Evolutionary conservation across 2,113 vertebrate species (phyloP).

Genomic region (Euleptes europaea): DNA sequence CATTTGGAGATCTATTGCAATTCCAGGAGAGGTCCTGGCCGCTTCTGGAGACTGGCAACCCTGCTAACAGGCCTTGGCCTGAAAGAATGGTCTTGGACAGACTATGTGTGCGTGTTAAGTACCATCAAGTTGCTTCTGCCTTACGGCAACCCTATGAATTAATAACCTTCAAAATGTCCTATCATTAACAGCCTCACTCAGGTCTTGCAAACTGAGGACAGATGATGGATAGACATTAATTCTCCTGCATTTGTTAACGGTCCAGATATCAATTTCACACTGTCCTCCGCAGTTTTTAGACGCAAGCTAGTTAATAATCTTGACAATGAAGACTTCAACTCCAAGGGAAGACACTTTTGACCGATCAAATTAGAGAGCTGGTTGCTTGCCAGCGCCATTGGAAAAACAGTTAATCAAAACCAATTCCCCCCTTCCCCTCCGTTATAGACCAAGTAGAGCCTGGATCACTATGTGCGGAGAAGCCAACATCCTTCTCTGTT

Average conservation of each 20-base stretch:
- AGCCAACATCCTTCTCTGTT: not conserved
- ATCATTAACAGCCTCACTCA: too few species aligned
- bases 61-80: not conserved
- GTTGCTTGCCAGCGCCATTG: not conserved
- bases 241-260: constrained; percentile 13
- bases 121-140: too few species aligned
- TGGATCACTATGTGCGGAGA: not conserved
- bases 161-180: too few species aligned
- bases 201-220: too few species aligned
- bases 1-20: too few species aligned
- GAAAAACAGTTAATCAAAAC: not conserved
- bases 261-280: constrained; percentile 3
- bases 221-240: not conserved
- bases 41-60: too few species aligned
- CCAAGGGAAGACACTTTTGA: not conserved
- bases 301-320: not conserved
- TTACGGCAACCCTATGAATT: too few species aligned
- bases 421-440: not conserved
- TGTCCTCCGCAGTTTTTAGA: not conserved
- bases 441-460: not conserved
- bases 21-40: too few species aligned
- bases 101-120: not conserved
- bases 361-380: not conserved
- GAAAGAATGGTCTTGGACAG: not conserved
- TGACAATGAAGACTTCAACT: not conserved